Percentiles rank a stretch among this genome's conserved stretches.
Evolutionary conservation across 2,797 vertebrate genomes (phyloP).

Genomic region (Brachymystax lenok): DNA sequence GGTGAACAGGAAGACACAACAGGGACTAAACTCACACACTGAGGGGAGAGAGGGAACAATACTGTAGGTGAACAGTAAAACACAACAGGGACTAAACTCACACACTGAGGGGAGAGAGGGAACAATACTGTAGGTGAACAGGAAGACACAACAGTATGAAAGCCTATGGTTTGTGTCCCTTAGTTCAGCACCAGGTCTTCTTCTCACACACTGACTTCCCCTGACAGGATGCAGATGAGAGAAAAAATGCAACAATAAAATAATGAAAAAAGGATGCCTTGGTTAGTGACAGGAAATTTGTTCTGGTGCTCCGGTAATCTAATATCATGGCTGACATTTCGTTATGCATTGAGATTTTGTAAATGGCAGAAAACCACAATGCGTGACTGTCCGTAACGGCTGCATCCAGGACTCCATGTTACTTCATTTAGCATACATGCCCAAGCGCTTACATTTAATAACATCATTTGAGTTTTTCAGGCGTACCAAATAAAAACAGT

Average conservation of each 20-base stretch:
- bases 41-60: constrained; percentile 46
- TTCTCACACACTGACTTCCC: constrained; percentile 41
- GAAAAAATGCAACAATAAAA: constrained; percentile 54
- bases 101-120: constrained; percentile 44
- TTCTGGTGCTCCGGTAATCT: constrained; percentile 65
- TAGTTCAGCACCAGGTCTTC: constrained; percentile 5
- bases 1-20: constrained; percentile 44
- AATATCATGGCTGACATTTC: constrained; percentile 75
- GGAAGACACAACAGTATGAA: constrained; percentile 30
- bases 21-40: constrained; percentile 9
- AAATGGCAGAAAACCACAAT: constrained; percentile 55
- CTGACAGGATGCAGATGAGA: constrained; percentile 60
- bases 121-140: constrained; percentile 48
- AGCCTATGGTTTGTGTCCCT: background rate
- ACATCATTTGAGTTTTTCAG: constrained; percentile 48
- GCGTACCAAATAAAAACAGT: constrained; percentile 50
- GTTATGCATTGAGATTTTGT: constrained; percentile 60
- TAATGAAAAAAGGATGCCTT: constrained; percentile 54
- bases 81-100: constrained; percentile 5
- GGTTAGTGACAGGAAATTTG: constrained; percentile 67
- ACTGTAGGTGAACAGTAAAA: constrained; percentile 50
- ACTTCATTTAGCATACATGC: constrained; percentile 71
- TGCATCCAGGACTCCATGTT: constrained; percentile 44
- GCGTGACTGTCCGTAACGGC: constrained; percentile 51
- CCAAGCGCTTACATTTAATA: constrained; percentile 56